phyloP scores from a whole-genome alignment of 2,797 vertebrate genomes.

The Smutsia gigantea region DNA sequence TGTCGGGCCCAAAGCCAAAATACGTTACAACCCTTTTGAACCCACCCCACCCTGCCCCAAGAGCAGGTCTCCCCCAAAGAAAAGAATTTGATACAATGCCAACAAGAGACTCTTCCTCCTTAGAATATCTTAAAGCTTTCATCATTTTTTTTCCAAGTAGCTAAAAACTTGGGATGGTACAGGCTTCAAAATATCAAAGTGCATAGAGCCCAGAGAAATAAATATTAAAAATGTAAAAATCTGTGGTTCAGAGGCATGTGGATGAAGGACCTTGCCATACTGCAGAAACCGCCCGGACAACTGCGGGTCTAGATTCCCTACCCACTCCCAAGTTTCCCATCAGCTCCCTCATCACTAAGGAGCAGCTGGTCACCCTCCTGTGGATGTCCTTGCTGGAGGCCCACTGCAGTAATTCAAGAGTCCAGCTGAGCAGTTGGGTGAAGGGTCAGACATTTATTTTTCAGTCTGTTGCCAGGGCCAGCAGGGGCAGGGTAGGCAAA shows the following conservation, averaged over 20 bases:
- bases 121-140: slow-evolving; percentile 38
- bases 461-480: neutral
- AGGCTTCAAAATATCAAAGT: slow-evolving; percentile 28
- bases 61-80: slow-evolving; percentile 45
- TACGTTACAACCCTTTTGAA: slow-evolving; percentile 54
- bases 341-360: neutral
- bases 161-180: slow-evolving; percentile 19
- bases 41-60: slow-evolving; percentile 61
- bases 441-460: neutral
- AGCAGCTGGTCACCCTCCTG: neutral
- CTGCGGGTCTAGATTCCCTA: neutral
- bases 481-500: neutral
- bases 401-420: neutral
- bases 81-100: slow-evolving; percentile 59
- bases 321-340: neutral
- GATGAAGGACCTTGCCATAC: neutral
- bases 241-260: neutral
- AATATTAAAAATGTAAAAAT: neutral
- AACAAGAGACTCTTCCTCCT: slow-evolving; percentile 60
- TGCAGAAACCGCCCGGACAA: neutral
- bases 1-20: slow-evolving; percentile 70
- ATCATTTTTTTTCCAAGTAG: neutral
- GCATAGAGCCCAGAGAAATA: neutral
- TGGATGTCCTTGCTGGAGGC: neutral
- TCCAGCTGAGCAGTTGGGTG: neutral